These are phyloP conservation scores for Scolopax bukidnonensis DNA, from an alignment of 2,797 vertebrate genomes.

Conservation along the genomic window DNA sequence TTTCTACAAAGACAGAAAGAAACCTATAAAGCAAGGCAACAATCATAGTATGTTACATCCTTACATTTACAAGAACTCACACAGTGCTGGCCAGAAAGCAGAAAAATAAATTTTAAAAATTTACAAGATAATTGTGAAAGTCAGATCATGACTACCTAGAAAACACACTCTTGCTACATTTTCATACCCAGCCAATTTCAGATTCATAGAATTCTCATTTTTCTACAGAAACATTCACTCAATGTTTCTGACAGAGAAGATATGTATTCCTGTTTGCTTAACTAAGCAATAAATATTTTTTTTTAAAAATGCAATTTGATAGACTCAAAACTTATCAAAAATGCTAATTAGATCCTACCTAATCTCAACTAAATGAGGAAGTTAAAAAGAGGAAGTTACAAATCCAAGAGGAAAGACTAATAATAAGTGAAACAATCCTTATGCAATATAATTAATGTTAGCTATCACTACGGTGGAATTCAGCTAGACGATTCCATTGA, in stretches of 20 bases:
- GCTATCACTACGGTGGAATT: background rate
- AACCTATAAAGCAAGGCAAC: background rate
- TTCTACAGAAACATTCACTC: background rate
- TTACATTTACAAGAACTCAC: constrained; percentile 32
- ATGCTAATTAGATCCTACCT: background rate
- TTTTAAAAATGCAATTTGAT: background rate
- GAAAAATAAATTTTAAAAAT: constrained; percentile 3
- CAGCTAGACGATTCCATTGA: background rate
- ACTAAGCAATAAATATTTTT: background rate
- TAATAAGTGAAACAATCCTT: background rate
- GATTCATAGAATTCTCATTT: background rate
- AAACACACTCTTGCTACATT: background rate
- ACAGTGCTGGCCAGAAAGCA: constrained; percentile 31
- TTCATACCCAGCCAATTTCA: background rate
- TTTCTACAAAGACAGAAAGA: background rate
- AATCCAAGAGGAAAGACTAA: background rate
- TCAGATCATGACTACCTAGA: background rate
- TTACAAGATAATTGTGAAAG: background rate
- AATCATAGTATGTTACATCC: background rate
- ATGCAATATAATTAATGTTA: background rate
- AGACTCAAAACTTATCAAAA: background rate
- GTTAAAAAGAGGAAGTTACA: background rate
- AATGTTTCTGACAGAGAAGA: background rate
- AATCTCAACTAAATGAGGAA: background rate
- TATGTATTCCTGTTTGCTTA: background rate